Percentiles rank a stretch among this genome's conserved stretches.
Evolutionary conservation across 1,140 invertebrate species (phyloP).

Genomic region (Drosophila prosaltans): DNA sequence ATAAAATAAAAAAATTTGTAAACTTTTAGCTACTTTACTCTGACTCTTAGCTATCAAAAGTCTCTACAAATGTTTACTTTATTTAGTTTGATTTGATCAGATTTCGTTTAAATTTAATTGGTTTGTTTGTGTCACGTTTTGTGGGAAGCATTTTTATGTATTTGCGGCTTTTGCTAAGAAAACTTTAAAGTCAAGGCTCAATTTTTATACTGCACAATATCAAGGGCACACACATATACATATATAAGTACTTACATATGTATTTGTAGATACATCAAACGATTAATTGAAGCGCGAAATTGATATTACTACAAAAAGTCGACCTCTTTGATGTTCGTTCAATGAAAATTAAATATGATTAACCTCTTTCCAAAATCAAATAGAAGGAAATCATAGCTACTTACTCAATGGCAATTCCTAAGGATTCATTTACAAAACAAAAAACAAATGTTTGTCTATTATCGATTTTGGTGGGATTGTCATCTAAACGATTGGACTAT

Average conservation of each 20-base stretch:
- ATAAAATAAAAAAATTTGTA: no score
- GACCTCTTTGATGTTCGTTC: constrained; percentile 6
- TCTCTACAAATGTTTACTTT: background rate
- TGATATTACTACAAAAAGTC: background rate
- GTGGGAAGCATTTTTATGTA: background rate
- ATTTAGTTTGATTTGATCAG: constrained; percentile 1
- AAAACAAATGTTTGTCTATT: background rate
- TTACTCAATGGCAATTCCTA: background rate
- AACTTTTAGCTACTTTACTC: no score
- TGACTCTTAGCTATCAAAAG: background rate
- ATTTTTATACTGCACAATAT: constrained; percentile 10
- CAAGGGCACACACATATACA: background rate
- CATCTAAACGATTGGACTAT: constrained; percentile 2
- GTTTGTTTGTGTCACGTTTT: constrained; percentile 5
- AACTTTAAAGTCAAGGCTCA: constrained; percentile 6
- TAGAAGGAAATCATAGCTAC: background rate
- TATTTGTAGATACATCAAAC: constrained; percentile 21
- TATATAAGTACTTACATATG: background rate
- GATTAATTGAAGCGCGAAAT: constrained; percentile 12
- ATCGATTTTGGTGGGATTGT: constrained; percentile 4
- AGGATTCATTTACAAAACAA: constrained; percentile 3
- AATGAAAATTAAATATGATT: constrained; percentile 12
- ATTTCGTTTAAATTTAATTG: constrained; percentile 4
- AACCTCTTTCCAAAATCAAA: background rate
- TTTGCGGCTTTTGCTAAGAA: background rate